Conservation (phyloP, 2,113 vertebrate genomes). For the Pedetes capensis region DNA sequence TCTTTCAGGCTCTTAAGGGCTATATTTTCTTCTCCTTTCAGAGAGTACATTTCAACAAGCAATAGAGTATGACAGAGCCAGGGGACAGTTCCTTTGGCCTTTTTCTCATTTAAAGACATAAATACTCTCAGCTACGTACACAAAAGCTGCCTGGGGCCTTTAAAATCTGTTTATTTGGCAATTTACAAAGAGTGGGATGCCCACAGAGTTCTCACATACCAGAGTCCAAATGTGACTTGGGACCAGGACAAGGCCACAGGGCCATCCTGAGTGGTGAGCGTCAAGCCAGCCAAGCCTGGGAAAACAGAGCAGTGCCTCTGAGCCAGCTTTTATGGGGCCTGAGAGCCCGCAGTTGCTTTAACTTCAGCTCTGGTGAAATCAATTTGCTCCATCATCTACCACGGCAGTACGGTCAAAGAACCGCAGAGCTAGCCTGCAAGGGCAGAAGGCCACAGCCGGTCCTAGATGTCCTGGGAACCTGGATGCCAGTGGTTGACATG, state of each 20-base stretch:
- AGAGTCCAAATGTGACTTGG: neutral
- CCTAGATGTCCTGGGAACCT: neutral
- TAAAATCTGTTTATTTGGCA: slow-evolving; percentile 29
- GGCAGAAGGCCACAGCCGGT: neutral
- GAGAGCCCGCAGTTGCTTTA: rapidly evolving
- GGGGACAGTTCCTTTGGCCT: neutral
- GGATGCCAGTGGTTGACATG: neutral
- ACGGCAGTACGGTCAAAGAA: neutral
- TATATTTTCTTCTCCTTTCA: neutral
- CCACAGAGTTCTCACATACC: neutral
- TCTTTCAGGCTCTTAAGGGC: neutral
- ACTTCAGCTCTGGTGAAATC: neutral
- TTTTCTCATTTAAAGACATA: slow-evolving; percentile 41
- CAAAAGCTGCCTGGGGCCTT: neutral
- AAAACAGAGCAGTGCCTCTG: neutral
- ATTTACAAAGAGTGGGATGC: slow-evolving; percentile 4
- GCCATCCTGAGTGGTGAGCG: neutral
- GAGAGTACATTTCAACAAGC: neutral
- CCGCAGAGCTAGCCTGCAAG: neutral
- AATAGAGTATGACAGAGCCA: neutral
- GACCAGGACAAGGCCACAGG: neutral
- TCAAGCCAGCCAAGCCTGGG: neutral
- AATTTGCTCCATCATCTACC: neutral
- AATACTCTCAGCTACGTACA: neutral
- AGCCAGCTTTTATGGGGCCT: neutral